Percentiles rank a stretch among this genome's conserved stretches.
Conservation (phyloP, 2,888 invertebrate species). For the Eristalis intricaria region DNA sequence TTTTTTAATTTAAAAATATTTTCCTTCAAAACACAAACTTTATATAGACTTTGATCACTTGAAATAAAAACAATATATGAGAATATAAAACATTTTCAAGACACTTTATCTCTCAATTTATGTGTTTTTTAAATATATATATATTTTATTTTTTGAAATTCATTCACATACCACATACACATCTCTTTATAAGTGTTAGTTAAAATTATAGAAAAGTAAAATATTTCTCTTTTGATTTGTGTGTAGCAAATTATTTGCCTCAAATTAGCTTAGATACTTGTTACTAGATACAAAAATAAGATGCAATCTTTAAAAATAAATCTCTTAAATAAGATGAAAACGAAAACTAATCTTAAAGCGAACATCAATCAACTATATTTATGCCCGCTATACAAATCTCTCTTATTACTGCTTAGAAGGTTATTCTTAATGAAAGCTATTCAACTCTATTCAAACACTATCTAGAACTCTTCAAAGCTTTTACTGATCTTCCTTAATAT, state of each 20-base stretch:
- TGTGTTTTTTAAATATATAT: background rate
- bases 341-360: constrained; percentile 10
- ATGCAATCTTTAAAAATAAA: constrained; percentile 27
- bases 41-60: background rate
- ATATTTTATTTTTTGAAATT: constrained; percentile 15
- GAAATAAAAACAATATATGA: background rate
- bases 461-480: constrained; percentile 39
- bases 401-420: constrained; percentile 41
- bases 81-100: background rate
- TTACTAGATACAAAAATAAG: constrained; percentile 48
- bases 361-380: constrained; percentile 13
- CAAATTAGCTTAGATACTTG: constrained; percentile 60
- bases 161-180: constrained; percentile 56
- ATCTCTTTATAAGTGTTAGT: constrained; percentile 62
- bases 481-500: constrained; percentile 12
- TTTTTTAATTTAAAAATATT: background rate
- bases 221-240: constrained; percentile 34
- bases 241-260: constrained; percentile 62
- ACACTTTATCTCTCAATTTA: constrained; percentile 15
- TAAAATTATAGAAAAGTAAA: constrained; percentile 43
- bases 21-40: background rate
- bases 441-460: constrained; percentile 5
- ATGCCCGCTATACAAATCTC: constrained; percentile 22
- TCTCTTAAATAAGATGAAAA: constrained; percentile 40
- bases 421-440: constrained; percentile 34